Evolutionary conservation across 2,888 invertebrate species (phyloP).

Genomic region (Aspidiotus destructor): DNA sequence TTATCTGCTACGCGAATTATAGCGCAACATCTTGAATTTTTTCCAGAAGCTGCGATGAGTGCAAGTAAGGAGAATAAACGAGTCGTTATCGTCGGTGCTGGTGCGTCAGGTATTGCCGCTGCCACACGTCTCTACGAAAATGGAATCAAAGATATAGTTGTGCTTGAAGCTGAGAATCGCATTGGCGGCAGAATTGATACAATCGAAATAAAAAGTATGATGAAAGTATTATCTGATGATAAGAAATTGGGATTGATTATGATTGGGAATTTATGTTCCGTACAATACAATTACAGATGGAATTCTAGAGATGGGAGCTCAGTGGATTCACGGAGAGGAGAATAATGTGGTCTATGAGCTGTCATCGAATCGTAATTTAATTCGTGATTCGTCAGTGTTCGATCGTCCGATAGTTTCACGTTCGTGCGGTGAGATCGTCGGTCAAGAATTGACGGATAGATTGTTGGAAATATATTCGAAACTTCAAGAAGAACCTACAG

Average conservation of each 20-base stretch:
- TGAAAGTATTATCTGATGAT: too few species aligned
- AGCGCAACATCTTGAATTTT: too few species aligned
- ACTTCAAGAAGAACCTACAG: too few species aligned
- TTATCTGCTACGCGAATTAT: too few species aligned
- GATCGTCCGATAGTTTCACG: neutral
- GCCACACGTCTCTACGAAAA: constrained; percentile 45
- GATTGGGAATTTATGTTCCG: too few species aligned
- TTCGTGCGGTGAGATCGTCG: neutral
- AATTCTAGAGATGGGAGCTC: neutral
- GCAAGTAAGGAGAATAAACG: constrained; percentile 7
- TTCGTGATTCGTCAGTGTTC: neutral
- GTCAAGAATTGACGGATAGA: neutral
- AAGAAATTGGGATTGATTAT: too few species aligned
- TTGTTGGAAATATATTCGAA: neutral
- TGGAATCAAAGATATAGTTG: constrained; percentile 46
- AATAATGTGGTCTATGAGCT: neutral
- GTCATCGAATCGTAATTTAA: neutral
- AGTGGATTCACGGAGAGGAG: neutral
- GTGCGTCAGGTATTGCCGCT: constrained; percentile 51
- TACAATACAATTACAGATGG: too few species aligned
- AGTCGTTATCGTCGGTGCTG: constrained; percentile 51
- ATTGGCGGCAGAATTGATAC: constrained; percentile 55
- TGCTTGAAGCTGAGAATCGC: constrained; percentile 54
- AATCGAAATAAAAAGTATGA: constrained; percentile 27
- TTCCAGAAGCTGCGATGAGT: too few species aligned